Evolutionary conservation across 2,113 vertebrate species (phyloP).

Genomic region (Astur gentilis): DNA sequence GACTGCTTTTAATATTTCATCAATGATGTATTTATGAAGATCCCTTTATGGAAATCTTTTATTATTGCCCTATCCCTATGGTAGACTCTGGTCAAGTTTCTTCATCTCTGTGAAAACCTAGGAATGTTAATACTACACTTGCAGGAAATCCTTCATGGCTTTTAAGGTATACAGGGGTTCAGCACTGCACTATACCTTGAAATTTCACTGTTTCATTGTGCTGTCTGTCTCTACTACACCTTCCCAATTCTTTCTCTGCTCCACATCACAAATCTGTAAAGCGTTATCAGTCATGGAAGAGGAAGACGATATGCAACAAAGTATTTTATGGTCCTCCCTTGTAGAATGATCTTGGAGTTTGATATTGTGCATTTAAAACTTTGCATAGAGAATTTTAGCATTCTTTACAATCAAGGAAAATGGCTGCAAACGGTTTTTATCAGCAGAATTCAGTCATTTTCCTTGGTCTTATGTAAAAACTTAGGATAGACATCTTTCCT

Average conservation of each 20-base stretch:
- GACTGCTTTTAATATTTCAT: not conserved
- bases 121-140: not conserved
- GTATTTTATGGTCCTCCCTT: not conserved
- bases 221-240: not conserved
- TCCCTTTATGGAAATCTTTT: not conserved
- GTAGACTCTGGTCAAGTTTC: not conserved
- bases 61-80: not conserved
- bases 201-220: not conserved
- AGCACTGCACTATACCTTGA: not conserved
- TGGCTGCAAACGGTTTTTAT: not conserved
- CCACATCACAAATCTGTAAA: not conserved
- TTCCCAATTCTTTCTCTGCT: not conserved
- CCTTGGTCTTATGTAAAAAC: not conserved
- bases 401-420: not conserved
- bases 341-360: not conserved
- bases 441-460: not conserved
- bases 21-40: not conserved
- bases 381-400: not conserved
- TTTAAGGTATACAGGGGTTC: not conserved
- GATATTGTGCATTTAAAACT: not conserved
- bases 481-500: not conserved
- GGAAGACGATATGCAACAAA: not conserved
- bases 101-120: not conserved
- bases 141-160: not conserved
- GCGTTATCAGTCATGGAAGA: not conserved